Base-by-base conservation (phyloP, 2,888 invertebrate species). In the Archips crataeganus region DNA sequence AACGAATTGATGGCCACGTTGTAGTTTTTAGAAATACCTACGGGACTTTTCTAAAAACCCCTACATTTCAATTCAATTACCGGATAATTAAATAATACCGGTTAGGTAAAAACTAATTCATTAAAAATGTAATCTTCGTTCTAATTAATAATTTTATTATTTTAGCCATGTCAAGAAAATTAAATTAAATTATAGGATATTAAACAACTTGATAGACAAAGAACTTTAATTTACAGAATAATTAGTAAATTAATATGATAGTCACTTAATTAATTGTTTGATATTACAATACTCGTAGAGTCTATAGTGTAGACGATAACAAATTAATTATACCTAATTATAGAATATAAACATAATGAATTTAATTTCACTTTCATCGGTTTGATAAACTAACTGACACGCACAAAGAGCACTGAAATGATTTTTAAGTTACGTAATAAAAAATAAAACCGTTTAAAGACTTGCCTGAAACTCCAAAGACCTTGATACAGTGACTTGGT, bases 401-500 rank as follows among this genome's bases (percentile, higher is more conserved):
- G 9, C 9, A 54, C 23, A 39, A 39, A 39, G 39, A 39, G 6
- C 39, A 39, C 39, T 39, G 15, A 23, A 45, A 45, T 45, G 11
- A 15, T 8, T 54, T 54, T 6, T 2, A 8, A 54, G 54, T 54
- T 54, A 23, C 9, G 15, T 64, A 49, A 59, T 70, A 62, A 62
- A 57, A 57, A 39, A 39, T 39, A 39, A 39, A 4, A 39, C 39
- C 4, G 39, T 39, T 39, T 6, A 39, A 57, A 32, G 1, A 9
- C 83, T 77, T 82, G 87, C 84, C 90, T 91, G 90, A 92, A 93
- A 92, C 87, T 10, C 82, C 75, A 75, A 80, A 89, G 90, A 84
- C 93, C 93, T 93, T 93, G 93, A 85, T 90, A 91, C 85, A 92
- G 89, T 93, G 92, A 93, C 93, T 94, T 91, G 91, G 90, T 92